These are phyloP conservation scores for Gobius niger DNA, from an alignment of 2,113 vertebrate species.

Conservation along the genomic window DNA sequence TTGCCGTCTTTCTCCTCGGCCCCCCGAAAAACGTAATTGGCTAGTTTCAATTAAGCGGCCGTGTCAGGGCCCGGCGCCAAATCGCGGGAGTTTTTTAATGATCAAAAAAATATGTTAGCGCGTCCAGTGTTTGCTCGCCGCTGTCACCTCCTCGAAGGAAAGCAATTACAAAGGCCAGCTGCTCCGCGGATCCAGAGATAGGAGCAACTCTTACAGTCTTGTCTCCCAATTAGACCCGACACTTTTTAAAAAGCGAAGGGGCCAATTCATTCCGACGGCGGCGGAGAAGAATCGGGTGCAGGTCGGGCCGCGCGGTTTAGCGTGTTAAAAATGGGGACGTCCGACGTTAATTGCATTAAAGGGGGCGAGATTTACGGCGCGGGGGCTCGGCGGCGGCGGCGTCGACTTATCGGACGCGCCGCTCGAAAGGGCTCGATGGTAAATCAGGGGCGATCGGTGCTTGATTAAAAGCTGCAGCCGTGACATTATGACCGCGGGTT, in stretches of 20 bases:
- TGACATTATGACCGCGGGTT: not conserved
- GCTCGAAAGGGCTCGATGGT: not conserved
- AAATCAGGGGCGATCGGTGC: not conserved
- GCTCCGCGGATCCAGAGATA: conserved; percentile 6
- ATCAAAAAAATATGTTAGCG: conserved; percentile 53
- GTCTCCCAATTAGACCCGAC: conserved; percentile 13
- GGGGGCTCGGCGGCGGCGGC: not conserved
- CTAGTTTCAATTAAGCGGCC: conserved; percentile 69
- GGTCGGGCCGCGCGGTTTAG: not conserved
- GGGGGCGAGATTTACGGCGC: not conserved
- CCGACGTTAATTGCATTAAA: conserved; percentile 7
- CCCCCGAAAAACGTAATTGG: conserved; percentile 62
- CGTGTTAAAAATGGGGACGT: not conserved
- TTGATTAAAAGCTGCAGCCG: not conserved
- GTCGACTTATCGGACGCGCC: not conserved
- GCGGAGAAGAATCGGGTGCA: not conserved
- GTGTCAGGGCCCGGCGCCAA: conserved; percentile 53
- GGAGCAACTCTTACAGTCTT: not conserved
- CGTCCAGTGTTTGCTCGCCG: conserved; percentile 34
- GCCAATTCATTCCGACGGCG: not conserved
- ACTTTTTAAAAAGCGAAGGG: not conserved
- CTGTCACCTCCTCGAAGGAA: conserved; percentile 52
- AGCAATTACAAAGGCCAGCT: conserved; percentile 44
- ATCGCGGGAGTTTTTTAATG: conserved; percentile 56
- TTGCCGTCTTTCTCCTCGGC: conserved; percentile 33